A percentile compares a stretch with the other conserved stretches of the same genome.
Evolutionary conservation across 1,140 invertebrate species (phyloP).

Genomic region (Drosophila saltans): DNA sequence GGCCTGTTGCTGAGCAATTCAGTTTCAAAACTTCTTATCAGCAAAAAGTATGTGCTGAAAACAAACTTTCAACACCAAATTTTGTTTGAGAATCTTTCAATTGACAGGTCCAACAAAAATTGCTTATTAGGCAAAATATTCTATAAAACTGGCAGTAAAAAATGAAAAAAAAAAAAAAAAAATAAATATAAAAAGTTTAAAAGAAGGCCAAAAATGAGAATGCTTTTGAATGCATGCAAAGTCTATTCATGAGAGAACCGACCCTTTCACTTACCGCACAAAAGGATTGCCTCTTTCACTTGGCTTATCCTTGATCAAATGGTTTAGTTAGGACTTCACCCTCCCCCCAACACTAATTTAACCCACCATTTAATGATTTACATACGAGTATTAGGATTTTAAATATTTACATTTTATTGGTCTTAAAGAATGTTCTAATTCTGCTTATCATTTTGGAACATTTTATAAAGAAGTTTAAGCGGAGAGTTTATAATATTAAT

Average conservation of each 20-base stretch:
- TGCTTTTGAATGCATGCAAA: not conserved
- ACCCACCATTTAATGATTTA: not conserved
- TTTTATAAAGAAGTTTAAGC: too few relatives aligned
- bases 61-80: slow-evolving; percentile 20
- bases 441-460: not conserved
- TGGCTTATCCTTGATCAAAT: slow-evolving; percentile 25
- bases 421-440: not conserved
- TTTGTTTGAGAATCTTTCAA: slow-evolving; percentile 35
- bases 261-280: not conserved
- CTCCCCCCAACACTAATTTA: too few relatives aligned
- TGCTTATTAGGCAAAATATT: slow-evolving; percentile 49
- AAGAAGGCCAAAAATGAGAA: not conserved
- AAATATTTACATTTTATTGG: too few relatives aligned
- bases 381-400: not conserved
- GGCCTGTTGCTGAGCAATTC: slow-evolving; percentile 50
- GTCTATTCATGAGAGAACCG: not conserved
- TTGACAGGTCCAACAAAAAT: slow-evolving; percentile 49
- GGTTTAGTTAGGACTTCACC: slow-evolving; percentile 8
- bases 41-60: not conserved
- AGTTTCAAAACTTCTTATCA: not conserved
- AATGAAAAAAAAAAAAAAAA: not conserved
- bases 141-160: slow-evolving; percentile 7
- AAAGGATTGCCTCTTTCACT: not conserved
- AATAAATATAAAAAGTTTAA: not conserved
- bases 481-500: too few relatives aligned